These are phyloP conservation scores for Mus pahari DNA, from an alignment of 2,113 vertebrate species.

Conservation along the genomic window DNA sequence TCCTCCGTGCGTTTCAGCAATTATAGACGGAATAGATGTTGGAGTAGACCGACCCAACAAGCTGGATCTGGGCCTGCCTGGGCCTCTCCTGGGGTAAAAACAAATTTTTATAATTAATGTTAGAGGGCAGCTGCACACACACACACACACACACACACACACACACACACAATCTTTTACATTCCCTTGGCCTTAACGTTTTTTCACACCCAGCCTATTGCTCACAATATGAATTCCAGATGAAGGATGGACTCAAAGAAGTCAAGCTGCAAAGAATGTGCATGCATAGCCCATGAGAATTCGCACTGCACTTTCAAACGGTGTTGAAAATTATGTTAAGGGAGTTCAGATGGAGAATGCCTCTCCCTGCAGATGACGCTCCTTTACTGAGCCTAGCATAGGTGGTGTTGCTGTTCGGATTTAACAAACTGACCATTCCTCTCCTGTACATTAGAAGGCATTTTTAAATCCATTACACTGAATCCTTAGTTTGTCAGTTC, in stretches of 20 bases:
- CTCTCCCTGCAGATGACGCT: constrained; percentile 45
- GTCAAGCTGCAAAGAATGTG: not conserved
- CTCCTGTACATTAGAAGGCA: constrained; percentile 33
- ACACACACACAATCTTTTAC: not conserved
- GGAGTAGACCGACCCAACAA: not conserved
- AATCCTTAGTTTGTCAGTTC: constrained; percentile 62
- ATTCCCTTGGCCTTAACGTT: not conserved
- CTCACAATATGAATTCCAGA: constrained; percentile 19
- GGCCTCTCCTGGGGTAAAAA: not conserved
- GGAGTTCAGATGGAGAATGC: constrained; percentile 18
- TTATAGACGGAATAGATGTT: not conserved
- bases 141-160: not conserved
- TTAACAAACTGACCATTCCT: constrained; percentile 40
- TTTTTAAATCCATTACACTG: constrained; percentile 42
- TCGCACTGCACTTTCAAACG: not conserved
- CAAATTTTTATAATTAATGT: constrained; percentile 35
- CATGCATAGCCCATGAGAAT: not conserved
- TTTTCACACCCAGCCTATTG: not conserved
- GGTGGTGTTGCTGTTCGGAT: constrained; percentile 54
- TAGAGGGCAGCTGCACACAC: not conserved
- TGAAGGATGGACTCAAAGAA: not conserved
- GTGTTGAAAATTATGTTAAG: constrained; percentile 64
- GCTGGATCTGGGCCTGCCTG: not conserved
- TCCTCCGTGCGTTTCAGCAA: not conserved
- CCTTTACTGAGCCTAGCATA: constrained; percentile 35